These are phyloP conservation scores for Leptinotarsa texana DNA, from an alignment of 1,140 invertebrate genomes.

Conservation along the genomic window DNA sequence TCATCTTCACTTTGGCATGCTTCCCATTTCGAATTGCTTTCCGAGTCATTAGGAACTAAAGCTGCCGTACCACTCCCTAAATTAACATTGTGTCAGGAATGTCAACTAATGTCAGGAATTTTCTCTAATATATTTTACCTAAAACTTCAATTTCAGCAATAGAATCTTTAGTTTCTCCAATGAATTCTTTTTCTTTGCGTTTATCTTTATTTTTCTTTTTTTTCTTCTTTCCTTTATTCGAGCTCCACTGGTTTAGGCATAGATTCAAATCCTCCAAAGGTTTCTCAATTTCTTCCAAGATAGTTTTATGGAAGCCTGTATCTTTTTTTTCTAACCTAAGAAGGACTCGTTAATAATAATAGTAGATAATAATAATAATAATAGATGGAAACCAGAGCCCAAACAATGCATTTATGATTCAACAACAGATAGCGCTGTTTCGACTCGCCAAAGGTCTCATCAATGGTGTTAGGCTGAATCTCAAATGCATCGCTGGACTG, in stretches of 20 bases:
- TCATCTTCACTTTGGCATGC: slow-evolving; percentile 36
- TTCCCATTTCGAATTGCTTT: slow-evolving; percentile 34
- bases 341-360: not conserved
- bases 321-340: slow-evolving; percentile 18
- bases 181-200: not conserved
- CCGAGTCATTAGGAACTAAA: slow-evolving; percentile 39
- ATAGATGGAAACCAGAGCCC: too few species aligned
- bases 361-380: too few species aligned
- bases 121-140: not conserved
- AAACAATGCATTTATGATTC: too few species aligned
- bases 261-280: slow-evolving; percentile 31
- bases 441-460: too few species aligned
- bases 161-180: not conserved
- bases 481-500: too few species aligned
- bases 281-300: slow-evolving; percentile 18
- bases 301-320: slow-evolving; percentile 24
- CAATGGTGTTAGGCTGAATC: too few species aligned
- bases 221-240: slow-evolving; percentile 40
- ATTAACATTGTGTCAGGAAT: slow-evolving; percentile 4
- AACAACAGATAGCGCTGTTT: too few species aligned
- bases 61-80: slow-evolving; percentile 39
- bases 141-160: slow-evolving; percentile 2
- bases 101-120: not conserved
- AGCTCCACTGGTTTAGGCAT: slow-evolving; percentile 43
- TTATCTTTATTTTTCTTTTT: slow-evolving; percentile 32